Evolutionary conservation across 2,113 vertebrate genomes (phyloP), one percentile per base, ranked within the genome.

Genomic region (Casuarius casuarius): DNA sequence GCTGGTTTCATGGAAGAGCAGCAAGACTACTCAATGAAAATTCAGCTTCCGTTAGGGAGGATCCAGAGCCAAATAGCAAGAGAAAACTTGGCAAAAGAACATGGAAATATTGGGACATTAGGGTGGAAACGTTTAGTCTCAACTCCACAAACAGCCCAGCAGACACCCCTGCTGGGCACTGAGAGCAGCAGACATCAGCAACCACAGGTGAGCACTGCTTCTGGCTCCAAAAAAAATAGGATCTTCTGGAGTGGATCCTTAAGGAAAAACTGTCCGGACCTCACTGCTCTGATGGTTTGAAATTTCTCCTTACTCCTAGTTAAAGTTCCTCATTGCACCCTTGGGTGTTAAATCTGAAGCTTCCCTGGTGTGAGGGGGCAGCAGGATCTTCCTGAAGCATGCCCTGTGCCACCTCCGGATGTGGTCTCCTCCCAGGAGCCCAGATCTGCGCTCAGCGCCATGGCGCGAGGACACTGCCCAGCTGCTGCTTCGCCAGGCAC

Each of bases 401-500:
- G 97, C 29, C 56, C 56, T 31, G 97, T 96, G 31, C 97, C 91
- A 79, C 97, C 97, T 23, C 97, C 97, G 38, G 98, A 97, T 77
- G 98, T 98, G 49, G 97, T 94, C 58, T 87, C 91, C 76, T 98
- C 97, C 31, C 97, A 97, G 48, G 97, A 93, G 70, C 97, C 97
- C 79, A 97, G 97, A 58, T 97, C 95, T 29, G 85, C 71, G 61
- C 97, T 97, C 26, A 97, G 94, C 84, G 97, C 97, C 21, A 97
- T 90, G 5, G 97, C 97, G 19, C 96, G 95, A 19, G 98, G 97
- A 54, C 97, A 87, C 87, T 98, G 97, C 23, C 98, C 98, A 40
- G 97, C 97, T 7, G 97, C 97, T 28, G 96, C 97, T 67, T 97
- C 97, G 70, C 98, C 98, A 11, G 98, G 97, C 96, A 97, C 98